phyloP scores from a whole-genome alignment of 2,113 vertebrate genomes.

The Harpagus bidentatus region DNA sequence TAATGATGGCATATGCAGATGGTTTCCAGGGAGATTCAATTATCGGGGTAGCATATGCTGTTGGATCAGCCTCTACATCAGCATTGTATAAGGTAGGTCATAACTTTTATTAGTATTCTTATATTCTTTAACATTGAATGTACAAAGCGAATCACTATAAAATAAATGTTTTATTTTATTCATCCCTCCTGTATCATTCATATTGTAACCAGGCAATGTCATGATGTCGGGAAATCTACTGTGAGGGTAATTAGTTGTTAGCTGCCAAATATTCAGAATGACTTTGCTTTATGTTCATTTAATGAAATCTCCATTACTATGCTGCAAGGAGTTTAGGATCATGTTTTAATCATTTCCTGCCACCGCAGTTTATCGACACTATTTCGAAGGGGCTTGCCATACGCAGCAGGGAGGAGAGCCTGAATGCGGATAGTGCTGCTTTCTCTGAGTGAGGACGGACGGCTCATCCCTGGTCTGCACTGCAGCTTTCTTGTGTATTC shows the following conservation, averaged over 20 bases:
- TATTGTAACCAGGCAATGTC: neutral
- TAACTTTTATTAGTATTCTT: neutral
- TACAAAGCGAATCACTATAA: neutral
- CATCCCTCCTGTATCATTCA: neutral
- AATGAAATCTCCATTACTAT: neutral
- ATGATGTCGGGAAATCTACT: neutral
- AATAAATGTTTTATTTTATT: neutral
- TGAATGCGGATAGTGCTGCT: neutral
- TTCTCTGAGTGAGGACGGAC: neutral
- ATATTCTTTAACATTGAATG: fast-evolving
- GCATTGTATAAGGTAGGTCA: slow-evolving; percentile 90
- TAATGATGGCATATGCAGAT: slow-evolving; percentile 99
- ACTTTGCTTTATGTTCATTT: slow-evolving; percentile 1
- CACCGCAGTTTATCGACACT: neutral
- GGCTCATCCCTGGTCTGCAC: neutral
- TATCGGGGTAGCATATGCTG: slow-evolving; percentile 93
- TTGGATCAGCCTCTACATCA: slow-evolving; percentile 95
- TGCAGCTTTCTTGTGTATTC: neutral
- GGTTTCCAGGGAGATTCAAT: slow-evolving; percentile 97
- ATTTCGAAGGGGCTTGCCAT: neutral
- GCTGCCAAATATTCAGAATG: neutral
- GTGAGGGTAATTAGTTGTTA: neutral
- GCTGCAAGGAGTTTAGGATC: neutral
- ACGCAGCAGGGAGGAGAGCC: neutral
- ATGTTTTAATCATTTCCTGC: neutral